Base-by-base conservation (phyloP, 2,797 vertebrate species). In the Loriculus beryllinus region DNA sequence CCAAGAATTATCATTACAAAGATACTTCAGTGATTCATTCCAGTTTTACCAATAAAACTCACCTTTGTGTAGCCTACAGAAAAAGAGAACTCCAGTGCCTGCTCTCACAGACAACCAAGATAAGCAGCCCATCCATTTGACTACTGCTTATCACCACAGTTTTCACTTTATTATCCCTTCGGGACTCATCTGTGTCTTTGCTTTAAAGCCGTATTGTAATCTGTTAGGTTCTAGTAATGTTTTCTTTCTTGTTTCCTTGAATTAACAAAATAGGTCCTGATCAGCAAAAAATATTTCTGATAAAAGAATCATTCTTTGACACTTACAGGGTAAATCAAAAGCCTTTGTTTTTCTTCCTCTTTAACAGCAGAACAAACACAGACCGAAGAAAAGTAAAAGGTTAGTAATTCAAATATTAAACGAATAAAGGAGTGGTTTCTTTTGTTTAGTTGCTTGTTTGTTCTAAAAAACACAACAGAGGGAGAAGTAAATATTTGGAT, bases 341-440 rank as follows among this genome's bases (percentile, higher is more conserved):
- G 8, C 26, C 19, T 82, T 49, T 62, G 2, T 88, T 64, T 82
- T 80, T 9, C 17, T 74, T 79, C 35, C 17, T 70, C 16, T 51
- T 52, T 70, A 74, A 71, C 3, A 87, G 45, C 29, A 68, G 54
- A 71, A 54, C 22, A 83, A 91, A 74, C 5, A 60, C 14, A 54
- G 4, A 49, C 14, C 3, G 14, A 70, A 82, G 6, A 49, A 54
- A 84, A 78, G 3, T 21, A 49, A 29, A 63, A 64, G 12, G 2
- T 5, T 59, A 6, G 5, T 14, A 71, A 63, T 47, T 75, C 20
- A 75, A 59, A 20, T 21, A 59, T 5, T 75, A 47, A 31, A 57
- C n/a, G 2, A 59, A 25, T 48, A 88, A 67, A 79, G 37, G 7
- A 7, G 4, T 1, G 0, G 0, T 0, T 1, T 7, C 6, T 33